phyloP scores from a whole-genome alignment of 2,113 vertebrate genomes.

The human region DNA sequence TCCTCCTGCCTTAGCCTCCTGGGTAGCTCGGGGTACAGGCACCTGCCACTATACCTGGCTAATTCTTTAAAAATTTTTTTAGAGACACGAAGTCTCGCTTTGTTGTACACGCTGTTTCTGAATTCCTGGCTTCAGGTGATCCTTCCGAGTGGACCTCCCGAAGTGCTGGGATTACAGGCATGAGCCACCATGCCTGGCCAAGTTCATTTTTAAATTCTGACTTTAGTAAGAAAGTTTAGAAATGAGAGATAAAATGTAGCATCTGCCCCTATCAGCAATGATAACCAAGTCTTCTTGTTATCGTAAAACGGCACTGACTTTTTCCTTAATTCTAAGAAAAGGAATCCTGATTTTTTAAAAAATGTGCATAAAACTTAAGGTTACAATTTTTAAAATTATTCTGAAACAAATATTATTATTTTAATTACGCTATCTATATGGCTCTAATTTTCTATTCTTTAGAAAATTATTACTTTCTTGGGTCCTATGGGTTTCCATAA shows the following conservation, averaged over 20 bases:
- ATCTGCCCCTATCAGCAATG: not conserved
- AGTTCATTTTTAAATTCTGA: conserved; percentile 32
- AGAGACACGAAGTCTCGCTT: too few species aligned
- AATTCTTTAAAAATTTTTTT: too few species aligned
- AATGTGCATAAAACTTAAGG: conserved; percentile 10
- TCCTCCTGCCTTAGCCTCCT: too few species aligned
- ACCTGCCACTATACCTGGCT: too few species aligned
- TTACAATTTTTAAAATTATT: not conserved
- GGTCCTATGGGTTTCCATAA: not conserved
- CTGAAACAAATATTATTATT: not conserved
- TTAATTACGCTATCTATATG: not conserved
- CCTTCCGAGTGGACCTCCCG: too few species aligned
- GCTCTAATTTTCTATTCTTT: not conserved
- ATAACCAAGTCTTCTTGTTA: conserved; percentile 11
- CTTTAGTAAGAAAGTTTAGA: conserved; percentile 41
- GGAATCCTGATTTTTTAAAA: not conserved
- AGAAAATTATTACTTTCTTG: not conserved
- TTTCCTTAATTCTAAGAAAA: not conserved
- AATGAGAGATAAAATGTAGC: not conserved
- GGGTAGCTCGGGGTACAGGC: too few species aligned
- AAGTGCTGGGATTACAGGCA: too few species aligned
- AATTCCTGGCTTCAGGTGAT: too few species aligned
- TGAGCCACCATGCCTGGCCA: not conserved
- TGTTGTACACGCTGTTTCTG: too few species aligned
- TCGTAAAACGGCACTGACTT: not conserved